Percentiles rank a stretch among this genome's conserved stretches.
Conservation (phyloP, 2,888 invertebrate genomes). For the Agonopterix arenella region DNA sequence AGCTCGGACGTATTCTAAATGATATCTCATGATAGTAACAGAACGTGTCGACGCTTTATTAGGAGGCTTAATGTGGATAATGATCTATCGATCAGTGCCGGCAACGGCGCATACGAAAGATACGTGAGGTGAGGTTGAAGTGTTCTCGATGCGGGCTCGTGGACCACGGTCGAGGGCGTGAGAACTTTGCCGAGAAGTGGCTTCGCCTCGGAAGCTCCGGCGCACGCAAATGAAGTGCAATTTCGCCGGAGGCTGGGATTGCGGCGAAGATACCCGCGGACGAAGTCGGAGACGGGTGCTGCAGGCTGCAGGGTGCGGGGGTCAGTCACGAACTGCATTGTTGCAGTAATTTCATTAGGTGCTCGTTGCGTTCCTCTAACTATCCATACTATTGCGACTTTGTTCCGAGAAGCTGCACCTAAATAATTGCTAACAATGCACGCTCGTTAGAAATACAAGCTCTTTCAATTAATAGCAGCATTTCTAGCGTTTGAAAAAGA, state of each 20-base stretch:
- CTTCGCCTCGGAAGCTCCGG: slow-evolving; percentile 38
- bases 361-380: slow-evolving; percentile 13
- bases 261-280: slow-evolving; percentile 40
- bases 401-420: background rate
- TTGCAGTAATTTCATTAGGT: slow-evolving; percentile 57
- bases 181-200: slow-evolving; percentile 40
- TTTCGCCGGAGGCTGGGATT: slow-evolving; percentile 49
- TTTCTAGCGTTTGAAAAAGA: slow-evolving; percentile 14
- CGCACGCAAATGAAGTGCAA: slow-evolving; percentile 66
- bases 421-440: slow-evolving; percentile 20
- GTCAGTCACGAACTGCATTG: slow-evolving; percentile 54
- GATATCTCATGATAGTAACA: slow-evolving; percentile 25
- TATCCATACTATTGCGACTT: slow-evolving; percentile 11
- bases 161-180: slow-evolving; percentile 41
- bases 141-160: slow-evolving; percentile 26
- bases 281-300: slow-evolving; percentile 15
- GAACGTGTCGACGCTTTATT: slow-evolving; percentile 41
- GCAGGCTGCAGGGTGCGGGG: slow-evolving; percentile 21
- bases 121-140: slow-evolving; percentile 24
- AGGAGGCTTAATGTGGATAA: slow-evolving; percentile 22
- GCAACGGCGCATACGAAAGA: slow-evolving; percentile 12
- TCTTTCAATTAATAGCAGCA: slow-evolving; percentile 4
- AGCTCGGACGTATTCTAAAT: slow-evolving; percentile 36
- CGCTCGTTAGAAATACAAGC: slow-evolving; percentile 13
- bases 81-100: slow-evolving; percentile 34